Percentiles rank a stretch among this genome's conserved stretches.
Evolutionary conservation across 1,140 invertebrate genomes (phyloP).

Genomic region (Temnothorax nylanderi): DNA sequence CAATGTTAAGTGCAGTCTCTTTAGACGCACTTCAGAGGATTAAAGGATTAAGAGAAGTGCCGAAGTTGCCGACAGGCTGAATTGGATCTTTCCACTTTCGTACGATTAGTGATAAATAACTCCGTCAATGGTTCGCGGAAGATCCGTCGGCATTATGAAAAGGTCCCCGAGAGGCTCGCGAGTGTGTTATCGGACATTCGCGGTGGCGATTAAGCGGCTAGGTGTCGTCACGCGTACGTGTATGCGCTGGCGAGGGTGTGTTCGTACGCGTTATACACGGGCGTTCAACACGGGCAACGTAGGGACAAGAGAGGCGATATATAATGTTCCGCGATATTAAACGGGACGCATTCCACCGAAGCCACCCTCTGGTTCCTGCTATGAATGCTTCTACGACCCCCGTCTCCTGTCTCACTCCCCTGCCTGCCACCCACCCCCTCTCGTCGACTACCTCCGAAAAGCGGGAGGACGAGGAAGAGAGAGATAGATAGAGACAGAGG

Average conservation of each 20-base stretch:
- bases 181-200: slow-evolving; percentile 41
- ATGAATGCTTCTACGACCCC: slow-evolving; percentile 82
- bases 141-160: slow-evolving; percentile 57
- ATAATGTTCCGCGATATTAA: slow-evolving; percentile 86
- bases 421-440: slow-evolving; percentile 1
- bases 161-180: slow-evolving; percentile 10
- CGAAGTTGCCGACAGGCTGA: neutral
- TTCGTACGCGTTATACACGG: slow-evolving; percentile 66
- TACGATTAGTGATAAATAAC: slow-evolving; percentile 43
- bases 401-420: slow-evolving; percentile 69
- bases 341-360: slow-evolving; percentile 85
- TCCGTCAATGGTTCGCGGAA: slow-evolving; percentile 2
- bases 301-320: slow-evolving; percentile 84
- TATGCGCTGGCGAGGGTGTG: slow-evolving; percentile 36
- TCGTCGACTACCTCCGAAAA: slow-evolving; percentile 49
- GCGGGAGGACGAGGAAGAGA: slow-evolving; percentile 9
- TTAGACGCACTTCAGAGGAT: too few species aligned
- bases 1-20: too few species aligned
- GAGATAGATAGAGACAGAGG: slow-evolving; percentile 43
- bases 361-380: slow-evolving; percentile 82
- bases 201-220: slow-evolving; percentile 50
- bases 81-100: neutral
- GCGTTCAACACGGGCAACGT: slow-evolving; percentile 68
- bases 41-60: neutral
- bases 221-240: slow-evolving; percentile 58